Conservation (phyloP, 2,797 vertebrate species). For the Coranthus polyacanthus region DNA sequence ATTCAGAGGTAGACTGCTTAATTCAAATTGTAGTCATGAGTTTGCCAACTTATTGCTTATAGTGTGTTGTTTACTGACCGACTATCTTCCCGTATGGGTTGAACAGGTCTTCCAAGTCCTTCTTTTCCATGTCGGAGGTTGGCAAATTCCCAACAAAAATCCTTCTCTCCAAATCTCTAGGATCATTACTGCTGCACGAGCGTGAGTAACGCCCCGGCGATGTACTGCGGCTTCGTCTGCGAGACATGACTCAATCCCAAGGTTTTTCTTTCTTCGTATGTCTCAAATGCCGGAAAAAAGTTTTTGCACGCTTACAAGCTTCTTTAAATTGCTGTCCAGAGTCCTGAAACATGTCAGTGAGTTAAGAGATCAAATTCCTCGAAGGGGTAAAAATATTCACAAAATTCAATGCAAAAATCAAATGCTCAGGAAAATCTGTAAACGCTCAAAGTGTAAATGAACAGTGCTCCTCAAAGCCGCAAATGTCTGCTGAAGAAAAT, state of each 20-base stretch:
- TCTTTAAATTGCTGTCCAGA: slow-evolving; percentile 72
- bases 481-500: slow-evolving; percentile 19
- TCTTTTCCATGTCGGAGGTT: slow-evolving; percentile 89
- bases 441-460: slow-evolving; percentile 9
- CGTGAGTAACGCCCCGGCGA: slow-evolving; percentile 71
- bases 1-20: slow-evolving; percentile 27
- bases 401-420: slow-evolving; percentile 57
- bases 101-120: slow-evolving; percentile 93
- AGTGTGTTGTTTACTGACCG: slow-evolving; percentile 86
- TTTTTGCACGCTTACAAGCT: slow-evolving; percentile 51
- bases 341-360: slow-evolving; percentile 85
- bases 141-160: slow-evolving; percentile 95
- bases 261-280: slow-evolving; percentile 64
- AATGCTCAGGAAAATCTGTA: slow-evolving; percentile 32
- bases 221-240: slow-evolving; percentile 87
- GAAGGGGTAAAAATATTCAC: slow-evolving; percentile 67
- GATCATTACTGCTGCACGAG: slow-evolving; percentile 89
- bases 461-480: not conserved
- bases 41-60: slow-evolving; percentile 25
- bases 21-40: slow-evolving; percentile 28
- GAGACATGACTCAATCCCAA: slow-evolving; percentile 84
- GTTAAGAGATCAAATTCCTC: slow-evolving; percentile 81
- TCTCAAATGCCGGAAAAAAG: slow-evolving; percentile 71
- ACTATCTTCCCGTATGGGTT: slow-evolving; percentile 89
- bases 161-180: slow-evolving; percentile 91